A percentile compares a stretch with the other conserved stretches of the same genome.
Conservation (phyloP, 2,113 vertebrate genomes). For the Seriola rivoliana region DNA sequence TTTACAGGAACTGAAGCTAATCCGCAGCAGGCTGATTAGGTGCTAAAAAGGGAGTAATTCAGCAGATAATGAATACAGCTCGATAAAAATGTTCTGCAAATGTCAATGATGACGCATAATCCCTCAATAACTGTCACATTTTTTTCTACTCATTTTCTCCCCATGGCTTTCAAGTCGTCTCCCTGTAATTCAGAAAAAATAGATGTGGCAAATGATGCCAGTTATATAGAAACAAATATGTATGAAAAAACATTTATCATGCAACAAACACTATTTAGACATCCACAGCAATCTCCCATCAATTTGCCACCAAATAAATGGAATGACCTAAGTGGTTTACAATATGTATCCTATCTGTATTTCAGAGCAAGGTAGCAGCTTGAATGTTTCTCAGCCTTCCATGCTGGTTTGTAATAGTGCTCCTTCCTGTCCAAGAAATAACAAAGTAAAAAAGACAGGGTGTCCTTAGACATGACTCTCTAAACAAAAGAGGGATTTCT, state of each 20-base stretch:
- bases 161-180: slow-evolving; percentile 38
- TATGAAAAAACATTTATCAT: slow-evolving; percentile 24
- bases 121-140: slow-evolving; percentile 67
- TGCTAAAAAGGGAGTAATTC: slow-evolving; percentile 83
- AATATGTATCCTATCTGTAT: not conserved
- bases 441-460: slow-evolving; percentile 9
- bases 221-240: slow-evolving; percentile 10
- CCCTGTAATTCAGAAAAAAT: slow-evolving; percentile 27
- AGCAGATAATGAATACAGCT: slow-evolving; percentile 79
- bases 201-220: not conserved
- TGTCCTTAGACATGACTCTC: not conserved
- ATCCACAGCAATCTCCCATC: slow-evolving; percentile 18
- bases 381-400: not conserved
- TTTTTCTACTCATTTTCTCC: slow-evolving; percentile 4
- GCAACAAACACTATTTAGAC: slow-evolving; percentile 17
- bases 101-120: slow-evolving; percentile 80
- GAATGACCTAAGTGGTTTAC: slow-evolving; percentile 11
- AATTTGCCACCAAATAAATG: slow-evolving; percentile 12
- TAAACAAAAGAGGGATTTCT: slow-evolving; percentile 34
- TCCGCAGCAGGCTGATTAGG: slow-evolving; percentile 75
- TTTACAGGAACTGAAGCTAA: slow-evolving; percentile 79
- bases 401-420: slow-evolving; percentile 20
- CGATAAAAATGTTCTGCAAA: slow-evolving; percentile 78
- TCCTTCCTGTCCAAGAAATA: slow-evolving; percentile 17
- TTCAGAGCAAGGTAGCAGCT: slow-evolving; percentile 8